Base-by-base conservation (phyloP, 1,140 invertebrate genomes). In the Tribolium madens region DNA sequence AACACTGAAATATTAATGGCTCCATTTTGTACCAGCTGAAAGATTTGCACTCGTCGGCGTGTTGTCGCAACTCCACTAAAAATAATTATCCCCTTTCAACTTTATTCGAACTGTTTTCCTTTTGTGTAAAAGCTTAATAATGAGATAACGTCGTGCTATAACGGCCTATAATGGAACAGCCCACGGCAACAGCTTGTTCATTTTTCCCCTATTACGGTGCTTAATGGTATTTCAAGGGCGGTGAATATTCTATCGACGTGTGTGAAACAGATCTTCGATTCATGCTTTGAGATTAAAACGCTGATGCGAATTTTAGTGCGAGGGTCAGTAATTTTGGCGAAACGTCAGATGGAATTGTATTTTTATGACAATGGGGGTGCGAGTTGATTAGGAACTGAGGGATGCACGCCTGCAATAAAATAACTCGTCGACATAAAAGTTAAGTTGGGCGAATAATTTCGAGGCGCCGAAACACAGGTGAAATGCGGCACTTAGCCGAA, bases 71-170 rank as follows among this genome's bases (percentile, higher is more conserved):
- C 31, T 64, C n/a, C 57, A 64, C 5, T 64, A 64, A 64, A 64
- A 64, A 64, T 64, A 64, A 64, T 64, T 33, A 42, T 64, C 57
- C 57, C 57, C 14, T 60, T 60, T 60, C 53, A 60, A 31, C 53
- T 64, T 64, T 33, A 64, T 33, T 26, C 31, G 21, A 31, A 64
- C 21, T 64, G 57, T 64, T 64, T 36, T 42, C 57, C 57, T 64
- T 64, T 64, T 64, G 57, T 64, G 57, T 64, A 64, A 64, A 64
- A 64, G 57, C 57, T 64, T 64, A 21, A 64, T 64, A 64, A 64
- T 64, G 57, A 60, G 53, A 60, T 60, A 60, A 60, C 53, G 53
- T 60, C 12, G 53, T 12, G 53, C 53, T 13, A 60, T 60, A 57
- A 57, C 52, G 18, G 52, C 15, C 3, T 57, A 57, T 57, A 60